Evolutionary conservation across 2,888 invertebrate species (phyloP).

Genomic region (Cacoxenus indagator): DNA sequence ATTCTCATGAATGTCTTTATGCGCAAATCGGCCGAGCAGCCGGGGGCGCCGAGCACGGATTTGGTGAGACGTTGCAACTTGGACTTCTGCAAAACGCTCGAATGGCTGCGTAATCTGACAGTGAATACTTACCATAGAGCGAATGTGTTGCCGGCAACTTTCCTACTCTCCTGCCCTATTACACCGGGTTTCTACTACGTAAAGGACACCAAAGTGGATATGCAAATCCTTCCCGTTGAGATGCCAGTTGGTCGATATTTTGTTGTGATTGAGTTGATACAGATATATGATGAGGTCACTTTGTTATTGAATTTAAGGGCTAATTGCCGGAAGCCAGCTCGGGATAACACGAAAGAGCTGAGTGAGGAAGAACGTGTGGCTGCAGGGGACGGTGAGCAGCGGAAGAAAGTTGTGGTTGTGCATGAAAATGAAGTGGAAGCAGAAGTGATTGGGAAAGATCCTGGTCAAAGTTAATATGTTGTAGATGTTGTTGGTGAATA

Average conservation of each 20-base stretch:
- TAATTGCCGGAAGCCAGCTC: conserved; percentile 32
- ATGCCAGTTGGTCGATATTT: conserved; percentile 51
- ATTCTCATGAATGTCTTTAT: conserved; percentile 54
- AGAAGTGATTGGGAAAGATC: too few relatives aligned
- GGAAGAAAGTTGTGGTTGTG: too few relatives aligned
- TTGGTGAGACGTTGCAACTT: conserved; percentile 49
- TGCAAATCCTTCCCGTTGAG: conserved; percentile 35
- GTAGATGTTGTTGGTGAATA: too few relatives aligned
- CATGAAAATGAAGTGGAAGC: too few relatives aligned
- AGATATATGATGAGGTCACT: conserved; percentile 56
- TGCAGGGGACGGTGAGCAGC: too few relatives aligned
- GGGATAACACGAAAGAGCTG: too few relatives aligned
- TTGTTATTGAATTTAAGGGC: conserved; percentile 48
- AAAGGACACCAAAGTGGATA: conserved; percentile 31
- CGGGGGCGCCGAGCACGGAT: conserved; percentile 34
- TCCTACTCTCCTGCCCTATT: conserved; percentile 55
- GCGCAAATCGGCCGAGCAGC: conserved; percentile 40
- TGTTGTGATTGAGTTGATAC: conserved; percentile 53
- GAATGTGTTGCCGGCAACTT: conserved; percentile 46
- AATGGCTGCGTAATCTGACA: conserved; percentile 50
- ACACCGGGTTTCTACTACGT: conserved; percentile 58
- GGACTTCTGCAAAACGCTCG: conserved; percentile 58
- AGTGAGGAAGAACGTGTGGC: too few relatives aligned
- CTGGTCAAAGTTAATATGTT: too few relatives aligned
- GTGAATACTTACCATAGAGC: conserved; percentile 29